Base-by-base conservation (phyloP, 2,888 invertebrate species). In the Thysanoteuthis rhombus region DNA sequence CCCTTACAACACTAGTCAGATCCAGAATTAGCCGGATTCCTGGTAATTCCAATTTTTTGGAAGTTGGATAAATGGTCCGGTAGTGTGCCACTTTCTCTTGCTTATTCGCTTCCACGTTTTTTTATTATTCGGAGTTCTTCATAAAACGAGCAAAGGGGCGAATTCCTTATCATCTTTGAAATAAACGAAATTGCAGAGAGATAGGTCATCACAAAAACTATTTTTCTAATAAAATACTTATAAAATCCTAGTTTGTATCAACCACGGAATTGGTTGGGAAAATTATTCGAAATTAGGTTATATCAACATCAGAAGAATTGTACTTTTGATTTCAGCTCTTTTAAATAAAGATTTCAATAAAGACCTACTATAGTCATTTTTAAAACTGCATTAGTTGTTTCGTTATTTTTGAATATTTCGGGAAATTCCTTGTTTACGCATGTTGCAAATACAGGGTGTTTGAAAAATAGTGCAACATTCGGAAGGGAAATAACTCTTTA, bases 101-200 rank as follows among this genome's bases (percentile, higher is more conserved):
- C n/a, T n/a, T n/a, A n/a, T 19, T 3, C n/a, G 75, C 75, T 75
- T n/a, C 12, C n/a, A 4, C 19, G 36, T 75, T 75, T 4, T 75
- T 75, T n/a, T 75, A 19, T 12, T 12, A 36, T 12, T 3, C 3
- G 16, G n/a, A 75, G n/a, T 36, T 75, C 25, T 22, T 52, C 52
- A 25, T 16, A n/a, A 36, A 3, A 12, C 16, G 36, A 36, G 36
- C 75, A 12, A 75, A 75, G 4, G 8, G 36, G 10, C n/a, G 19
- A n/a, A 75, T 75, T n/a, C n/a, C 75, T 75, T 75, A n/a, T 75
- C 75, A 75, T n/a, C 75, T n/a, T 75, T 75, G n/a, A 75, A 75
- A 75, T 75, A 3, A 16, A n/a, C n/a, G 75, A 75, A 75, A 12
- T 36, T n/a, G 75, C 75, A 12, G 8, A 75, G 8, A 75, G n/a